Evolutionary conservation across 2,797 vertebrate species (phyloP).

Genomic region (Argya squamiceps): DNA sequence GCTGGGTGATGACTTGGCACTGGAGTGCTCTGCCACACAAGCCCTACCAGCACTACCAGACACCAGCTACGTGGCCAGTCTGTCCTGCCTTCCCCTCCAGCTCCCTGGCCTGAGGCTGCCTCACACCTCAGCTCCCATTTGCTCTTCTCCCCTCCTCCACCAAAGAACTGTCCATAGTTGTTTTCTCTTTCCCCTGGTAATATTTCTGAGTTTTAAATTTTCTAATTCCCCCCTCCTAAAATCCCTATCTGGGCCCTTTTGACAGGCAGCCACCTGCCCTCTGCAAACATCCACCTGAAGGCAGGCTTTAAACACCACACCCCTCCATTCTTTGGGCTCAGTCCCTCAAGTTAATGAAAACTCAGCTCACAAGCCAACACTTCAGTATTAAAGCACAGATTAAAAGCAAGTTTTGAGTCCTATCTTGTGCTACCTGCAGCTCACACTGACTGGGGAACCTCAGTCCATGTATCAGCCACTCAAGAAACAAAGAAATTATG

Average conservation of each 20-base stretch:
- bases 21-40: not conserved
- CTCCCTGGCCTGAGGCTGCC: accelerated
- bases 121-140: not conserved
- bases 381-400: not conserved
- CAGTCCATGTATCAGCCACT: not conserved
- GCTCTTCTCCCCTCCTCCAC: not conserved
- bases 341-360: not conserved
- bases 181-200: not conserved
- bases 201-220: not conserved
- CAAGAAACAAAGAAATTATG: not conserved
- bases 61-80: accelerated
- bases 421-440: not conserved
- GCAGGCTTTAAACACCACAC: not conserved
- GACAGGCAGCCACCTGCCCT: not conserved
- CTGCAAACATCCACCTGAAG: not conserved
- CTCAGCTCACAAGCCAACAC: not conserved
- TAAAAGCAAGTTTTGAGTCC: not conserved
- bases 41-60: not conserved
- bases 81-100: not conserved
- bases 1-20: not conserved
- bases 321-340: not conserved
- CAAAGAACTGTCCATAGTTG: not conserved
- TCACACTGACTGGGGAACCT: not conserved
- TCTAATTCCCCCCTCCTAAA: not conserved
- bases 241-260: not conserved